Conservation (phyloP, 2,888 invertebrate genomes). For the Sinelater perroti region DNA sequence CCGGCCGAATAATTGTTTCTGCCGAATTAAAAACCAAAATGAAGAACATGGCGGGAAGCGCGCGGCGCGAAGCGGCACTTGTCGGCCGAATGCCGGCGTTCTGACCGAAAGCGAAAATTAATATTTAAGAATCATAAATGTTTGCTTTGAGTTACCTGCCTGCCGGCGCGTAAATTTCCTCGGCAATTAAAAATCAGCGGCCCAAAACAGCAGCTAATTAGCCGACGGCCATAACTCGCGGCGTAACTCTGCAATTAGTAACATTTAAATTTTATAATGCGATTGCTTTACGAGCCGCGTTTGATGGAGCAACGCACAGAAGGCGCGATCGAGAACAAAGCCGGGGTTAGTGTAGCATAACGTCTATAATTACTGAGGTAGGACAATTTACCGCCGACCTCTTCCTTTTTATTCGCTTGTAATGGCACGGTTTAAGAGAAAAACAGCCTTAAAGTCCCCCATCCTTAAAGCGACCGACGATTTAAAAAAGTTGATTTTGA, state of each 20-base stretch:
- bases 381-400: constrained; percentile 33
- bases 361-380: constrained; percentile 32
- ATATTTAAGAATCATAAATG: too few relatives aligned
- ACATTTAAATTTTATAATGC: constrained; percentile 17
- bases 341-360: constrained; percentile 26
- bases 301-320: constrained; percentile 3
- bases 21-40: constrained; percentile 13
- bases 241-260: constrained; percentile 10
- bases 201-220: constrained; percentile 1
- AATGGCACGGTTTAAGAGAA: constrained; percentile 28
- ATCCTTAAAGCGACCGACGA: constrained; percentile 30
- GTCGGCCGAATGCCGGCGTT: too few relatives aligned
- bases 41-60: too few relatives aligned
- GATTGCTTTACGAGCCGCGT: constrained; percentile 1
- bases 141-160: constrained; percentile 1
- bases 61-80: too few relatives aligned
- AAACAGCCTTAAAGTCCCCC: constrained; percentile 16
- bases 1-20: constrained; percentile 25
- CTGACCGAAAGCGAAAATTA: too few relatives aligned
- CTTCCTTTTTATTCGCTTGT: constrained; percentile 22
- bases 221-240: not conserved
- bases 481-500: constrained; percentile 24
- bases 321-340: constrained; percentile 19
- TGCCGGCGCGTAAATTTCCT: too few relatives aligned
- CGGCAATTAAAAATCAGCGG: constrained; percentile 3